phyloP scores from a whole-genome alignment of 2,797 vertebrate genomes.

The Gambusia yucatana region DNA sequence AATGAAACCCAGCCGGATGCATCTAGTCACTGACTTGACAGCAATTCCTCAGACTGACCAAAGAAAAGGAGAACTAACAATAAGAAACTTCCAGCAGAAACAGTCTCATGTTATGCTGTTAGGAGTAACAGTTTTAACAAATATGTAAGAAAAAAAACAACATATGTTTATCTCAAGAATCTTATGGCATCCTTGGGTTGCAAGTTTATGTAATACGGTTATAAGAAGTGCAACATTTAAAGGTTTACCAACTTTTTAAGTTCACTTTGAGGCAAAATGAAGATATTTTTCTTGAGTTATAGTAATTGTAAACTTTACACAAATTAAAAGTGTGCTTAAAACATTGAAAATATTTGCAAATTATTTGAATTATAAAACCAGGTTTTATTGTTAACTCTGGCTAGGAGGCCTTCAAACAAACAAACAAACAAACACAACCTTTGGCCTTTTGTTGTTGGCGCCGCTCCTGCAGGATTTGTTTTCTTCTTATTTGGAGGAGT shows the following conservation, averaged over 20 bases:
- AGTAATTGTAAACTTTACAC: not conserved
- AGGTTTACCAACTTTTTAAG: not conserved
- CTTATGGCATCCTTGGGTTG: not conserved
- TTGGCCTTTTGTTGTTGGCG: constrained; percentile 5
- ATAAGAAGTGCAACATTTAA: not conserved
- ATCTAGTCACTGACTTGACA: not conserved
- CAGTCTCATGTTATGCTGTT: too few relatives aligned
- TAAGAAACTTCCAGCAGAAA: not conserved
- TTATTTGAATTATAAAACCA: not conserved
- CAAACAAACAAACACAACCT: constrained; percentile 42
- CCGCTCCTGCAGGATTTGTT: constrained; percentile 5
- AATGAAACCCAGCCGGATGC: not conserved
- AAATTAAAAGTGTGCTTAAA: not conserved
- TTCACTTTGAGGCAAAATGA: not conserved
- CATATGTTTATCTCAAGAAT: too few relatives aligned
- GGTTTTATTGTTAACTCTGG: not conserved
- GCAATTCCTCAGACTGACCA: not conserved
- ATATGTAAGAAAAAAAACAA: too few relatives aligned
- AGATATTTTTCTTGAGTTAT: not conserved
- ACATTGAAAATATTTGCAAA: not conserved
- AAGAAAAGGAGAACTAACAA: not conserved
- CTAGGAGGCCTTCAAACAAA: constrained; percentile 23
- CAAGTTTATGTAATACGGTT: not conserved
- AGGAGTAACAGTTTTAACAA: too few relatives aligned
- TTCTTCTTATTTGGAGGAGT: constrained; percentile 16